These are phyloP conservation scores for Gymnopithys bicolor DNA, from an alignment of 2,797 vertebrate species.

Conservation along the genomic window DNA sequence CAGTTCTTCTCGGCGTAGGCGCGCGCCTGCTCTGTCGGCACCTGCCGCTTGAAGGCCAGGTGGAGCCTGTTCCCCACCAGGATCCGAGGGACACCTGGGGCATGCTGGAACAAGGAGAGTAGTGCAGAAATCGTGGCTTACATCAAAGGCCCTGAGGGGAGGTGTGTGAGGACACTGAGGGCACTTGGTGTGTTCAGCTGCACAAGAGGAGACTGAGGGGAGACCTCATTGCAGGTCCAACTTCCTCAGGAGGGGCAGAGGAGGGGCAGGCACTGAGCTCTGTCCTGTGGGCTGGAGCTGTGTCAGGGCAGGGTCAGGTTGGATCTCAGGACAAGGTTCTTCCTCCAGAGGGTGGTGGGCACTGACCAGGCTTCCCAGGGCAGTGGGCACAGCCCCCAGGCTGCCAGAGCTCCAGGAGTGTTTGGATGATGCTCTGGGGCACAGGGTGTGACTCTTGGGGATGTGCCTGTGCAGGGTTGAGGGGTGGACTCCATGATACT, in stretches of 20 bases:
- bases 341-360: background rate
- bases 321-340: background rate
- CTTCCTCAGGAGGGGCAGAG: background rate
- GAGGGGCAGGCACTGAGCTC: background rate
- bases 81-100: constrained; percentile 95
- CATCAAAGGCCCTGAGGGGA: no score
- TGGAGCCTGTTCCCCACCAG: constrained; percentile 97
- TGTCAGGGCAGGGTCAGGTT: background rate
- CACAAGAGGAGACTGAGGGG: background rate
- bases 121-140: background rate
- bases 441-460: background rate
- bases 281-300: background rate
- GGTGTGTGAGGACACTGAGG: background rate
- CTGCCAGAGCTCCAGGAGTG: background rate
- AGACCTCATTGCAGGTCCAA: background rate
- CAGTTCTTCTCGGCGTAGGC: constrained; percentile 97
- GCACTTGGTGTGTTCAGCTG: background rate
- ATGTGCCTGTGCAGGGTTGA: background rate
- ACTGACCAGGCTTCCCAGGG: background rate
- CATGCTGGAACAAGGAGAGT: constrained; percentile 82
- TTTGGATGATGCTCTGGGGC: background rate
- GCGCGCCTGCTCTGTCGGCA: constrained; percentile 94
- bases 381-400: background rate
- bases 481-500: background rate
- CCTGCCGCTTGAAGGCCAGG: constrained; percentile 95